Conservation (phyloP, 1,140 invertebrate species). For the Calliopsis andreniformis region DNA sequence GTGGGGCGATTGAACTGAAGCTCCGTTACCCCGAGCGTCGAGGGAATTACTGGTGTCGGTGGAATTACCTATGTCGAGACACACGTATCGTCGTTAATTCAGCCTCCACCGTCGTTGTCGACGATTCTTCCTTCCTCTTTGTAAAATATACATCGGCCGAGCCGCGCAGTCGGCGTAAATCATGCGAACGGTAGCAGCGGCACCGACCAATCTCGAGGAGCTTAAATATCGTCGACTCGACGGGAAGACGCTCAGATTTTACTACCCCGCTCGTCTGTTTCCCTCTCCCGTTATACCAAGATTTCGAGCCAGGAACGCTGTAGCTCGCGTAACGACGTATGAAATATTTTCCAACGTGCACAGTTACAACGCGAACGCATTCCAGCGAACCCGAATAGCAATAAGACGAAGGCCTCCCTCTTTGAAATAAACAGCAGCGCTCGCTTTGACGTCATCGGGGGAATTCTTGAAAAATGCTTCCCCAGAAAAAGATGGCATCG, state of each 20-base stretch:
- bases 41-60: constrained; percentile 3
- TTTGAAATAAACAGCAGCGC: not conserved
- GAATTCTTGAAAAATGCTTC: constrained; percentile 1
- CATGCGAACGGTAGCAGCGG: not conserved
- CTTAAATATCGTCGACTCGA: not conserved
- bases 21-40: no score
- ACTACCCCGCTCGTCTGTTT: not conserved
- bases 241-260: not conserved
- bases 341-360: not conserved
- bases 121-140: constrained; percentile 10
- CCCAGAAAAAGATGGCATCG: no score
- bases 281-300: not conserved
- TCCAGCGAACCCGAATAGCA: not conserved
- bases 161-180: not conserved
- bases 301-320: not conserved
- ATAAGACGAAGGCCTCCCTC: not conserved
- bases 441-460: not conserved
- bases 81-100: constrained; percentile 25
- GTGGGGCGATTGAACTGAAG: no score
- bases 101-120: no score
- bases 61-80: constrained; percentile 14
- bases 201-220: not conserved
- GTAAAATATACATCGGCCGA: not conserved
- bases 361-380: not conserved
- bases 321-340: not conserved